These are phyloP conservation scores for Pseudochirops corinnae DNA, from an alignment of 2,797 vertebrate species.

Conservation along the genomic window DNA sequence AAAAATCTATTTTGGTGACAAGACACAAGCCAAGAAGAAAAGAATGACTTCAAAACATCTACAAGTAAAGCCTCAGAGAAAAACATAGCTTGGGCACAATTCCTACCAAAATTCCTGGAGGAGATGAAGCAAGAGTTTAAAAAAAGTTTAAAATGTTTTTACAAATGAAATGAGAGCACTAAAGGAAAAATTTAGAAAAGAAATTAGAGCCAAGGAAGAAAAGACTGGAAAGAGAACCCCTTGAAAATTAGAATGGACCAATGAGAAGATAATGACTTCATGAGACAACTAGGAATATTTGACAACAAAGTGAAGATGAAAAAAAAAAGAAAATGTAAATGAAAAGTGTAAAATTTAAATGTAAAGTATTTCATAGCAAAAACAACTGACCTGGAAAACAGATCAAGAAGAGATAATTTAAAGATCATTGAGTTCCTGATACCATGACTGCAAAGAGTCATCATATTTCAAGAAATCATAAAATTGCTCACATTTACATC, in stretches of 20 bases:
- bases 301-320: neutral
- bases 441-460: neutral
- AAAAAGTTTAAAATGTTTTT: neutral
- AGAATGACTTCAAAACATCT: neutral
- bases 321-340: neutral
- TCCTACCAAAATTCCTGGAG: neutral
- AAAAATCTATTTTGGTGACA: conserved; percentile 1
- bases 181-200: neutral
- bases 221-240: neutral
- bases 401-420: neutral
- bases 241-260: neutral
- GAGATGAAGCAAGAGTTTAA: neutral
- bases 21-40: neutral
- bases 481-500: neutral
- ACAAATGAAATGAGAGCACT: neutral
- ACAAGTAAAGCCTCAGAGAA: neutral
- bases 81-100: neutral
- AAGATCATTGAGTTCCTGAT: neutral
- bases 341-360: no score
- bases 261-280: neutral
- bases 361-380: neutral
- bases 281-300: neutral
- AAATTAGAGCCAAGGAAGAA: neutral
- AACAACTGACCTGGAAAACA: neutral
- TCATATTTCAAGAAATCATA: neutral